Evolutionary conservation across 2,888 invertebrate genomes (phyloP), one percentile per base, ranked within the genome.

Genomic region (Scaptomyza polygonia): DNA sequence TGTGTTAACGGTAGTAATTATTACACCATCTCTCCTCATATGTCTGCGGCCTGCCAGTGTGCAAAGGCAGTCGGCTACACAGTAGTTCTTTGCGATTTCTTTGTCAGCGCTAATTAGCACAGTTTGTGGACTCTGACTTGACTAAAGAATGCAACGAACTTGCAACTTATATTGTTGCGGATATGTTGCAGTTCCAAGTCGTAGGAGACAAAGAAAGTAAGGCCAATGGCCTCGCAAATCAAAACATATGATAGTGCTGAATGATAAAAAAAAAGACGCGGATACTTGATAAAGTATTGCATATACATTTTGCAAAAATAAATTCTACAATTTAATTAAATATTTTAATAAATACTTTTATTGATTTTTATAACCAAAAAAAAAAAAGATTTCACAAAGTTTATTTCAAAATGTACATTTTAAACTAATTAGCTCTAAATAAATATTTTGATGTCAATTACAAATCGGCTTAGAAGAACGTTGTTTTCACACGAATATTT

Each of bases 1-100:
- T 76, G 54, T 79, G 73, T 68, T 79, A 77, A 85, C 83, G 83
- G 79, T 55, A 67, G 86, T 81, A 85, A 81, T 81, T 81, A 85
- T 81, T 82, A 69, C 83, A 67, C 66, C 80, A 66, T 73, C 55
- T 59, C 42, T 58, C 39, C 57, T 34, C 57, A 56, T 42, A 57
- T 57, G 63, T 79, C 62, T 66, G 55, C 21, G 39, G 34, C 29
- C 14, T 14, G 18, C 29, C 51, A 48, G 47, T 48, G 42, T 66
- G 48, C 53, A 16, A 51, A 54, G 51, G 67, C 62, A 66, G 56
- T 67, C 58, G 67, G 48, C 63, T 78, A 61, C 59, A 71, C 67
- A 73, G 29, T 58, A n/a, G n/a, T n/a, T n/a, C n/a, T 66, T 71
- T 67, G 58, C 36, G 56, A 74, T 64, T 49, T 74, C 66, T 79